Percentiles rank a stretch among this genome's conserved stretches.
These are phyloP conservation scores for Sebastes cheni DNA, from an alignment of 2,797 vertebrate genomes.

Conservation along the genomic window DNA sequence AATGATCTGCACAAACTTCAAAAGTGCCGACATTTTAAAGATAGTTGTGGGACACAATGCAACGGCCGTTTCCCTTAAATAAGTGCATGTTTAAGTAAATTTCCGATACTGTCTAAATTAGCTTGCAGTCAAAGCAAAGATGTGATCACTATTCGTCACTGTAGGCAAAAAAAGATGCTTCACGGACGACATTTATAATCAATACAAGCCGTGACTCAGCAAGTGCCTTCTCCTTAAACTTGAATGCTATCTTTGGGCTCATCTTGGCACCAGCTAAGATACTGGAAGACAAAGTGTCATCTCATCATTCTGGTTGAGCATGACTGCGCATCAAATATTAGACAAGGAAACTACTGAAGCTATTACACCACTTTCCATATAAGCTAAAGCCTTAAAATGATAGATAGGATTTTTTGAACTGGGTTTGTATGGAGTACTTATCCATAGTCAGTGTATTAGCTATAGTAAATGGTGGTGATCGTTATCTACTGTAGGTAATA, in stretches of 20 bases:
- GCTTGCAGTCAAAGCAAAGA: constrained; percentile 29
- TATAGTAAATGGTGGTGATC: too few relatives aligned
- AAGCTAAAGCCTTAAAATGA: not conserved
- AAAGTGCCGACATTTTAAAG: not conserved
- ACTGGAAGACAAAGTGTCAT: not conserved
- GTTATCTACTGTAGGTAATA: too few relatives aligned
- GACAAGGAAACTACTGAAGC: not conserved
- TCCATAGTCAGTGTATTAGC: too few relatives aligned
- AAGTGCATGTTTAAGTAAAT: not conserved
- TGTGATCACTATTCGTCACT: constrained; percentile 22
- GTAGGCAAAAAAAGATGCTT: constrained; percentile 29
- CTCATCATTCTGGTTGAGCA: not conserved
- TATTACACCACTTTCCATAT: not conserved
- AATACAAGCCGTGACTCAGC: constrained; percentile 38
- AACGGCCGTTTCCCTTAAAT: not conserved
- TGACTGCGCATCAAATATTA: not conserved
- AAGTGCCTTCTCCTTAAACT: not conserved
- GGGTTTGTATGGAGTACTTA: too few relatives aligned
- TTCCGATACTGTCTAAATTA: not conserved
- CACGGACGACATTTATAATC: constrained; percentile 36
- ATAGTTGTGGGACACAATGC: not conserved
- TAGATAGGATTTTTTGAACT: too few relatives aligned
- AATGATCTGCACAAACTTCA: not conserved
- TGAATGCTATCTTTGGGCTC: not conserved
- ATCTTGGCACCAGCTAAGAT: not conserved